Percentiles rank a stretch among this genome's conserved stretches.
These are phyloP conservation scores for Drosophila ercepeae DNA, from an alignment of 1,140 invertebrate genomes.

Conservation along the genomic window DNA sequence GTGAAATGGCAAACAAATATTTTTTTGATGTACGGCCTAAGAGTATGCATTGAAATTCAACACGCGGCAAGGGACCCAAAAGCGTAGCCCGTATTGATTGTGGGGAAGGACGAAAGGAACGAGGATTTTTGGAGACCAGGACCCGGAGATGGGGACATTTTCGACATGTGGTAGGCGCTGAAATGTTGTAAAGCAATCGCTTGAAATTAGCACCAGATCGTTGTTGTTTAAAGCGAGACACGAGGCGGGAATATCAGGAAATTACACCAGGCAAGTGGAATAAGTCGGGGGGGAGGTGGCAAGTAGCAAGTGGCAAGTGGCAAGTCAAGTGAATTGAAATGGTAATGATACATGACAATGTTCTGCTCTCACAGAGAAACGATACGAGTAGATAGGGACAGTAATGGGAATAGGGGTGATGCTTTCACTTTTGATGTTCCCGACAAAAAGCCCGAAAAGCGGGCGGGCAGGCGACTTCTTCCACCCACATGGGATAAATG, in stretches of 20 bases:
- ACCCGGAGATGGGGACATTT: conserved; percentile 17
- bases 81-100: conserved; percentile 36
- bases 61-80: conserved; percentile 58
- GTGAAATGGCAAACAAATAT: conserved; percentile 78
- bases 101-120: too few relatives aligned
- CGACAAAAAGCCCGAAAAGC: neutral
- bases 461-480: too few relatives aligned
- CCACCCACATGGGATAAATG: neutral
- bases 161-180: too few relatives aligned
- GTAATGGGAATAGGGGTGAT: neutral
- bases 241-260: conserved; percentile 20
- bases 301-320: too few relatives aligned
- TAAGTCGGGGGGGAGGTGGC: conserved; percentile 40
- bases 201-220: conserved; percentile 73
- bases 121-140: neutral
- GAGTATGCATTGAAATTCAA: conserved; percentile 80
- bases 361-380: conserved; percentile 25
- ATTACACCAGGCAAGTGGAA: conserved; percentile 40
- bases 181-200: conserved; percentile 47
- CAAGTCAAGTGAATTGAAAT: conserved; percentile 55
- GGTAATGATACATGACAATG: conserved; percentile 59
- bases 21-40: conserved; percentile 62
- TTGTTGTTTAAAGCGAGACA: conserved; percentile 63
- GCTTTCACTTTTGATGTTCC: conserved; percentile 29
- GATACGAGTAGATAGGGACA: conserved; percentile 20